phyloP scores from a whole-genome alignment of 2,797 vertebrate species.

The Choloepus didactylus region DNA sequence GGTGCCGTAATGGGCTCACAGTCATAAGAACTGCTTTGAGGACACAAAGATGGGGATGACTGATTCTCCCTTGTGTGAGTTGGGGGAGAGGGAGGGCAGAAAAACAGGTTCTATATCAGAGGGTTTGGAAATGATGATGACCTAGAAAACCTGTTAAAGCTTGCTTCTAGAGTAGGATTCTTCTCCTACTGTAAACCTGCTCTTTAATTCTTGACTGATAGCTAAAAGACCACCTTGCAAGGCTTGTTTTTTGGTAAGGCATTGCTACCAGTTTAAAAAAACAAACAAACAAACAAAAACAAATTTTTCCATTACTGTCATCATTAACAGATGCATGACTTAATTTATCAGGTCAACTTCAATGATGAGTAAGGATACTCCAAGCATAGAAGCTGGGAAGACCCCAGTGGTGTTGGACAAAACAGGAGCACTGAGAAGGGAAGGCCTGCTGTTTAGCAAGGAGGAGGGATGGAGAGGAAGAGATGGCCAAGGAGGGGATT shows the following conservation, averaged over 20 bases:
- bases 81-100: not conserved
- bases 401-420: not conserved
- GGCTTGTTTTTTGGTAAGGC: not conserved
- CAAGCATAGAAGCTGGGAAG: not conserved
- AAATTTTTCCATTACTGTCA: not conserved
- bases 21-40: not conserved
- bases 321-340: not conserved
- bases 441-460: not conserved
- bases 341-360: not conserved
- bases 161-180: not conserved
- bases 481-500: not conserved
- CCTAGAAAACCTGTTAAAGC: not conserved
- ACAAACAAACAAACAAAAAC: not conserved
- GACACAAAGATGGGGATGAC: slow-evolving; percentile 3
- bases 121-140: not conserved
- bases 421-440: not conserved
- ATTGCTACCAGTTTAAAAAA: not conserved
- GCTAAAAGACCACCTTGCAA: not conserved
- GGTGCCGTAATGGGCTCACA: not conserved
- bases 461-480: not conserved
- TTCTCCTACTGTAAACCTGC: slow-evolving; percentile 3
- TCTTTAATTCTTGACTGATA: slow-evolving; percentile 1
- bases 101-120: not conserved
- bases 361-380: not conserved
- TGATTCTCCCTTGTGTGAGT: not conserved